Percentiles rank a stretch among this genome's conserved stretches.
phyloP scores from a whole-genome alignment of 2,797 vertebrate species.

The Sorex maritimensis region DNA sequence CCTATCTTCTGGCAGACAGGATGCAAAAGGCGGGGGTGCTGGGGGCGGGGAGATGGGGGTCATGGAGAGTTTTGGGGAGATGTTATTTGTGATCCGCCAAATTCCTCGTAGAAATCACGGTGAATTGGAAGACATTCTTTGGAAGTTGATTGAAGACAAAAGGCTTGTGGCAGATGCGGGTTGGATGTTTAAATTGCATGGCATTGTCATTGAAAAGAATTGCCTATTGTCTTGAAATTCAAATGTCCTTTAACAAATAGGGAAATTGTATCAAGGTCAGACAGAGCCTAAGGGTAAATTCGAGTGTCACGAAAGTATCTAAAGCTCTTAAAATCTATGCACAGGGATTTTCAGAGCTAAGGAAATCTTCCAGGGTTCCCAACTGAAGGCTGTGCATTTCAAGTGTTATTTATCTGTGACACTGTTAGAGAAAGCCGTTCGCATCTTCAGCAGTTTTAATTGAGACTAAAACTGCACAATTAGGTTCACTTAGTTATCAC shows the following conservation, averaged over 20 bases:
- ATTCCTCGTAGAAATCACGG: slow-evolving; percentile 47
- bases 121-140: slow-evolving; percentile 19
- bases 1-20: neutral
- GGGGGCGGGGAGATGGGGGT: neutral
- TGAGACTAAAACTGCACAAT: slow-evolving; percentile 78
- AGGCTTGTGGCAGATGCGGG: slow-evolving; percentile 10
- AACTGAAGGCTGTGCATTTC: slow-evolving; percentile 58
- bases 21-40: neutral
- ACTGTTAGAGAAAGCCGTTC: slow-evolving; percentile 71
- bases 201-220: slow-evolving; percentile 61
- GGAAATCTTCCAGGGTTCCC: slow-evolving; percentile 80
- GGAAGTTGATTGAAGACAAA: slow-evolving; percentile 59
- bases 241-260: slow-evolving; percentile 63
- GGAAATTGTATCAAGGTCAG: slow-evolving; percentile 67
- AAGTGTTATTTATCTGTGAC: slow-evolving; percentile 82
- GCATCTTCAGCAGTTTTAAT: slow-evolving; percentile 85
- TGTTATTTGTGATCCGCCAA: slow-evolving; percentile 5
- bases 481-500: slow-evolving; percentile 83
- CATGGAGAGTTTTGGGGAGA: neutral
- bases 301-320: slow-evolving; percentile 66
- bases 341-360: slow-evolving; percentile 66
- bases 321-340: slow-evolving; percentile 76
- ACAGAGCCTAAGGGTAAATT: slow-evolving; percentile 70
- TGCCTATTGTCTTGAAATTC: slow-evolving; percentile 69
- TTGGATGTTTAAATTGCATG: slow-evolving; percentile 32